Evolutionary conservation across 2,797 vertebrate species (phyloP).

Genomic region (Heterohyrax brucei): DNA sequence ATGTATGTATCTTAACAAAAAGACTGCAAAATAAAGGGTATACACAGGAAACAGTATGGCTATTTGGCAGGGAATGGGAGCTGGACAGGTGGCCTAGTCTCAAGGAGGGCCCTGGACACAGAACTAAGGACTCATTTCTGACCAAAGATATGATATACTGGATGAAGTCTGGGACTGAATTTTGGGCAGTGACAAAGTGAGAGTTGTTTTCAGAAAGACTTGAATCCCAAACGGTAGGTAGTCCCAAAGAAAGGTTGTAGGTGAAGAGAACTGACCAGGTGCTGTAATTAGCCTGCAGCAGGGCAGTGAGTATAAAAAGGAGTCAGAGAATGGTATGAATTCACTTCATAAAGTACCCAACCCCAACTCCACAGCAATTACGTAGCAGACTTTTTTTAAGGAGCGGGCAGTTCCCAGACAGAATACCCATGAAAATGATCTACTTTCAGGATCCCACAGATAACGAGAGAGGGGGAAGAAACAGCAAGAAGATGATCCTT

Average conservation of each 20-base stretch:
- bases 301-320: neutral
- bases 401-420: neutral
- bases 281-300: neutral
- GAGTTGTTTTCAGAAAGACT: neutral
- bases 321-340: neutral
- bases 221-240: neutral
- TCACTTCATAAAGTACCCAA: neutral
- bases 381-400: neutral
- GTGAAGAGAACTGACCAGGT: neutral
- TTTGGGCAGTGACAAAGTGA: neutral
- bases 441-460: neutral
- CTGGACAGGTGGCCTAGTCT: neutral
- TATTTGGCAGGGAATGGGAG: neutral
- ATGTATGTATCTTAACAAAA: slow-evolving; percentile 26
- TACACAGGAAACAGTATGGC: neutral
- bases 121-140: neutral
- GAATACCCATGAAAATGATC: neutral
- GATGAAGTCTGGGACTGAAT: neutral
- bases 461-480: neutral
- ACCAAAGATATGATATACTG: neutral
- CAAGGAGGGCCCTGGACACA: neutral
- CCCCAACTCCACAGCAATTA: neutral
- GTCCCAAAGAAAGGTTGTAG: neutral
- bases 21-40: neutral
- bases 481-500: neutral